Evolutionary conservation across 2,797 vertebrate genomes (phyloP), one percentile per base, ranked within the genome.

Genomic region (Gadopsis marmoratus): DNA sequence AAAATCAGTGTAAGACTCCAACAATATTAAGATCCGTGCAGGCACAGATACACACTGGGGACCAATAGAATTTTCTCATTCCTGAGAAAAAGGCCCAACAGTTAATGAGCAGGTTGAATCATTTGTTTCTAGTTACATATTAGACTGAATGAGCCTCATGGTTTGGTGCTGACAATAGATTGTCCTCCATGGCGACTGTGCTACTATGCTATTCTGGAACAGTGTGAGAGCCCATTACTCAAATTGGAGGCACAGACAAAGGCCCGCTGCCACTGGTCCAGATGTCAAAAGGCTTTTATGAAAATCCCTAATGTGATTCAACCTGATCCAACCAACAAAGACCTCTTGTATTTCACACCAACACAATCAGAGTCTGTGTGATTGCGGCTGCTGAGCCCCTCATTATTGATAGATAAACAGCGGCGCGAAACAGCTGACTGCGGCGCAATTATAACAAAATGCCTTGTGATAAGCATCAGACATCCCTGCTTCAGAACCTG

Each of bases 221-320:
- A 39, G 59, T 51, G 79, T 19, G 75, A 63, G 61, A 86, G 85
- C 78, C 91, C 91, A 93, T 95, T 95, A 93, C 91, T 94, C 90
- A 92, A 90, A 95, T 92, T 91, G 89, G 89, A 94, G 72, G 80
- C 89, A 35, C 83, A 83, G 89, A 93, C 89, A 93, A 92, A 90
- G 85, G 83, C 78, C 81, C 8, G 71, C 84, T 75, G 89, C 85
- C 84, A 74, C 82, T 62, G 31, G 86, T 91, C 92, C 92, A 93
- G 91, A 93, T 94, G 93, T 93, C 92, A 83, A 82, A 82, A 88
- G 82, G 89, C 91, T 89, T 94, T 92, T 82, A 88, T 87, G 69
- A 84, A 89, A 92, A 87, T 84, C 90, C 87, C 89, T 72, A 78
- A 91, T 89, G 91, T 75, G 81, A 91, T 91, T 86, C 86, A 86